Evolutionary conservation across 2,797 vertebrate genomes (phyloP), one percentile per base, ranked within the genome.

Genomic region (Pseudochirops corinnae): DNA sequence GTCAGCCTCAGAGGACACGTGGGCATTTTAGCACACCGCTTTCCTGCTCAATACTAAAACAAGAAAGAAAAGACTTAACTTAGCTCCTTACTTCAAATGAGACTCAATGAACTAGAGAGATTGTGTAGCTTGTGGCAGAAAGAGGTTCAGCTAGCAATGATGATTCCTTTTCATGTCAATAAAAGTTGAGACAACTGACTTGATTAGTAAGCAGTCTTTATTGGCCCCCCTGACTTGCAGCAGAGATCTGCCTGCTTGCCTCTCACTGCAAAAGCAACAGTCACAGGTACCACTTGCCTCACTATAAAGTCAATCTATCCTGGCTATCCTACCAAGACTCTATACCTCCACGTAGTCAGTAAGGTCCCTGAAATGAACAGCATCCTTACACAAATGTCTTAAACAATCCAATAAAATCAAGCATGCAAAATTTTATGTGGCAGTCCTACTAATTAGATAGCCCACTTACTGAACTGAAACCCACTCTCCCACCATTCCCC

Each of bases 1-100:
- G 0, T 92, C 93, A 93, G 0, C 21, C 97, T 39, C 56, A 31
- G 50, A 94, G 53, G 33, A 28, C 91, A 97, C 90, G 2, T 92
- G 29, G n/a, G 50, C 21, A 94, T 96, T 93, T 96, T 95, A 90
- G 46, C 39, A 95, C 4, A 92, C 13, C 56, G 93, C 92, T 96
- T 95, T 96, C 10, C 55, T 95, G 91, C 74, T 93, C 26, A 91
- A 28, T 92, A 33, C 55, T 62, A 82, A 82, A 94, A 57, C 55
- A 62, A 87, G 94, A 94, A 93, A 33, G 5, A 92, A 56, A 67
- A 94, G 67, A 3, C 3, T 93, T 60, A 91, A 91, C 21, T 87
- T 0, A 90, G 33, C 16, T 16, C 60, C 31, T 52, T 26, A 46
- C 29, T 67, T 39, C 52, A 21, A 94, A 29, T 26, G 50, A 87